phyloP scores from a whole-genome alignment of 2,113 vertebrate species.

The Tapirus terrestris region DNA sequence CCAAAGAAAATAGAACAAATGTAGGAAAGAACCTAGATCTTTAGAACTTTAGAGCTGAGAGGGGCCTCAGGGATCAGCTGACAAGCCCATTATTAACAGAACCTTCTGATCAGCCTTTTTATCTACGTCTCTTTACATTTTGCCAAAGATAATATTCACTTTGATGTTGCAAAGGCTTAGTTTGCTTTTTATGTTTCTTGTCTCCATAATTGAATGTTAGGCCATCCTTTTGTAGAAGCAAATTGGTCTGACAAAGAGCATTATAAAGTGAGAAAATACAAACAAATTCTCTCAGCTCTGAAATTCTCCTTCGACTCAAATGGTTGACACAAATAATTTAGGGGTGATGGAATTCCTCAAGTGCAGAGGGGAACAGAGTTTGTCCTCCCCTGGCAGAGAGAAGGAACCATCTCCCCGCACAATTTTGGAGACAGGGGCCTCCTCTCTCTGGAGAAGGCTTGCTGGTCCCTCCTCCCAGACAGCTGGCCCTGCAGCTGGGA shows the following conservation, averaged over 20 bases:
- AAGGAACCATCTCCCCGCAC: neutral
- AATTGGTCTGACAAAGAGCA: conserved; percentile 65
- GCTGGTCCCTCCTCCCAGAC: neutral
- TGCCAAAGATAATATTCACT: conserved; percentile 56
- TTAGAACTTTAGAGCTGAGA: neutral
- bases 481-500: neutral
- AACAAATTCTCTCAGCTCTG: conserved; percentile 57
- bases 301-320: neutral
- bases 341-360: neutral
- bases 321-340: neutral
- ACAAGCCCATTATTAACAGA: neutral
- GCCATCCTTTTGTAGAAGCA: conserved; percentile 60
- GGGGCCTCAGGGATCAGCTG: neutral
- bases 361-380: neutral
- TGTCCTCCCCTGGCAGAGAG: neutral
- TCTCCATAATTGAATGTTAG: conserved; percentile 61
- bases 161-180: conserved; percentile 20
- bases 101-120: neutral
- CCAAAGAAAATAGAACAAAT: neutral
- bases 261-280: conserved; percentile 44
- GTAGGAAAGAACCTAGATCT: neutral
- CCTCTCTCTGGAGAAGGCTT: neutral
- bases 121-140: conserved; percentile 40
- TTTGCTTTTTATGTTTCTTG: conserved; percentile 40
- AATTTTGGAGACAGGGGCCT: neutral